phyloP scores from a whole-genome alignment of 1,140 invertebrate genomes.

The Cotesia chilonis region DNA sequence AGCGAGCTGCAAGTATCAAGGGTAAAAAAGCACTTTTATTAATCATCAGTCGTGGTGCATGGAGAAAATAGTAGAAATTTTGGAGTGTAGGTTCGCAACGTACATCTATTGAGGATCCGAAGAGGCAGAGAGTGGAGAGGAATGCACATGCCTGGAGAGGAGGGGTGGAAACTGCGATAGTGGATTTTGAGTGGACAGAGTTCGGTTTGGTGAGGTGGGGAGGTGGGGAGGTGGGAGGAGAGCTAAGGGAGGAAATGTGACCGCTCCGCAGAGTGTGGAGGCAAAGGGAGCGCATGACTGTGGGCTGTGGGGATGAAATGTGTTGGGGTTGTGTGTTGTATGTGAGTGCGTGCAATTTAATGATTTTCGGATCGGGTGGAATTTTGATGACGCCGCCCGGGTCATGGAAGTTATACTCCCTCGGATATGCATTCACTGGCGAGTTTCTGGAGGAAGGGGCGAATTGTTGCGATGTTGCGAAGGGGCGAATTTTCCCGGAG shows the following conservation, averaged over 20 bases:
- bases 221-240: too few species aligned
- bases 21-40: too few species aligned
- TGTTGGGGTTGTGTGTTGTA: constrained; percentile 40
- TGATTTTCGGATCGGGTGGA: constrained; percentile 58
- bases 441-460: constrained; percentile 26
- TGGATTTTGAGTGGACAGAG: constrained; percentile 42
- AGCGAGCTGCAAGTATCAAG: too few species aligned
- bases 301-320: constrained; percentile 42
- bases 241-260: background rate
- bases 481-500: background rate
- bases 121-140: background rate
- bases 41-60: too few species aligned
- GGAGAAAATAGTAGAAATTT: too few species aligned
- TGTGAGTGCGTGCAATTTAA: constrained; percentile 62
- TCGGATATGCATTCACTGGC: constrained; percentile 20
- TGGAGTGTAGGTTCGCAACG: too few species aligned
- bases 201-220: constrained; percentile 25
- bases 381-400: constrained; percentile 63
- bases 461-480: too few species aligned
- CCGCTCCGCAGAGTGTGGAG: constrained; percentile 1
- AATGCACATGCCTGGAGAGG: constrained; percentile 11
- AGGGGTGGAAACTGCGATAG: constrained; percentile 34
- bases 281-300: constrained; percentile 27
- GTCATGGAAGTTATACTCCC: constrained; percentile 4
- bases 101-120: too few species aligned